Base-by-base conservation (phyloP, 2,888 invertebrate genomes). In the Frankliniella intonsa region DNA sequence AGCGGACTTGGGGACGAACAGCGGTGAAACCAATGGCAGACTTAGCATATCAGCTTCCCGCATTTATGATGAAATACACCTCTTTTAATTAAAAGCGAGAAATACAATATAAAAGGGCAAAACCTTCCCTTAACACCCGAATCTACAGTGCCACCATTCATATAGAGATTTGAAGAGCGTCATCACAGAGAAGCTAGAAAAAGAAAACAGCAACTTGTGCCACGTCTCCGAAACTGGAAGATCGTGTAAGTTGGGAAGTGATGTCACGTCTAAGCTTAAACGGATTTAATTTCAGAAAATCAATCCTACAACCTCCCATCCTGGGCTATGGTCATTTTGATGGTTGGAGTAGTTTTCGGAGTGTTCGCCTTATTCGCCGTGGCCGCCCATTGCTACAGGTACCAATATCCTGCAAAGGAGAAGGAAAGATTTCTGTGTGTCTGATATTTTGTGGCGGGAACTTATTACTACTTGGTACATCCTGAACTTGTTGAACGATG, bases 261-360 rank as follows among this genome's bases (percentile, higher is more conserved):
- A 38, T 38, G 38, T 38, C 38, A 38, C 38, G 62, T 17, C 62
- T 62, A n/a, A 62, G 62, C n/a, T n/a, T 62, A 14, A 62, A 17
- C n/a, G 62, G 10, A 62, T 62, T 62, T 62, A 19, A 62, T 62
- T 62, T 62, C 62, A 62, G 62, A 62, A 14, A 62, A 62, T 62
- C 17, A 62, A 19, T 17, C 62, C 62, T 17, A 62, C 62, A 62
- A 62, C 17, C 17, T 62, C n/a, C n/a, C 62, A 62, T 62, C 69
- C 10, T 8, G 22, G 22, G 69, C 25, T 25, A 22, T 76, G 69
- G 69, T 76, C 69, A 25, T 25, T 9, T 5, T 76, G 22, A 76
- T 76, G 69, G 69, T 76, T 22, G 69, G 69, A 12, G 69, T 76
- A 76, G 69, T 76, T 76, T 76, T 76, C 25, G 69, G 69, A 76